A percentile compares a stretch with the other conserved stretches of the same genome.
Evolutionary conservation across 2,888 invertebrate genomes (phyloP).

Genomic region (Molorchus minor): DNA sequence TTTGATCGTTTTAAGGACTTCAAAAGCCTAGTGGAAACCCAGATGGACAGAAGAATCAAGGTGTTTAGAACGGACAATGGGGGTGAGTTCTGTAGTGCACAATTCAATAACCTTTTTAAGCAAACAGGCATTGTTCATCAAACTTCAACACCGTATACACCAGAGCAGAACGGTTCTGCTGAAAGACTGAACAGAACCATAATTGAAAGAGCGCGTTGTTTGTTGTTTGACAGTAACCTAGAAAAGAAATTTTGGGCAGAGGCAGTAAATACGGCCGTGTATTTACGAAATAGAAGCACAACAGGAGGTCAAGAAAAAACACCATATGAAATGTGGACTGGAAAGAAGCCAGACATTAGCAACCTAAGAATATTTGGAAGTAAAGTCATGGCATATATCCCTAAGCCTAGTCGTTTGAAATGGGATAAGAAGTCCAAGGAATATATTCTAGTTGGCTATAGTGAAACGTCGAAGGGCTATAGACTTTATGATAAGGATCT

Average conservation of each 20-base stretch:
- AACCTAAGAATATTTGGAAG: conserved; percentile 16
- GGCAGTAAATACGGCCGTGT: conserved; percentile 37
- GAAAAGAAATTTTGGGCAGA: conserved; percentile 41
- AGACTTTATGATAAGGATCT: conserved; percentile 26
- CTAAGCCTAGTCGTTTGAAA: conserved; percentile 19
- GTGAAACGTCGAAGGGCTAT: conserved; percentile 31
- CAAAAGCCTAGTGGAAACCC: conserved; percentile 45
- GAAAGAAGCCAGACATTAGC: conserved; percentile 39
- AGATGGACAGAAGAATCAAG: conserved; percentile 46
- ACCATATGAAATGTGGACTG: conserved; percentile 50
- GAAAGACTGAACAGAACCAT: conserved; percentile 44
- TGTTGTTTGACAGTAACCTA: conserved; percentile 35
- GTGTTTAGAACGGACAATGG: conserved; percentile 46
- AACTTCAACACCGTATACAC: conserved; percentile 32
- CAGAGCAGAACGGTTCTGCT: conserved; percentile 49
- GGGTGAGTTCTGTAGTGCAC: conserved; percentile 24
- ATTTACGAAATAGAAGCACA: conserved; percentile 29
- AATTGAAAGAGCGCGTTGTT: conserved; percentile 43
- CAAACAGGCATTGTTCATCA: conserved; percentile 50
- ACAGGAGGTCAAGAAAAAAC: conserved; percentile 30
- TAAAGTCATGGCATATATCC: conserved; percentile 19
- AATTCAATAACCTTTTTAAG: conserved; percentile 40
- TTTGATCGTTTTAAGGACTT: neutral
- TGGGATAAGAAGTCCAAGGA: conserved; percentile 23
- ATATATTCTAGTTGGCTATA: conserved; percentile 28